phyloP scores from a whole-genome alignment of 2,113 vertebrate species.

The Lycocorax pyrrhopterus region DNA sequence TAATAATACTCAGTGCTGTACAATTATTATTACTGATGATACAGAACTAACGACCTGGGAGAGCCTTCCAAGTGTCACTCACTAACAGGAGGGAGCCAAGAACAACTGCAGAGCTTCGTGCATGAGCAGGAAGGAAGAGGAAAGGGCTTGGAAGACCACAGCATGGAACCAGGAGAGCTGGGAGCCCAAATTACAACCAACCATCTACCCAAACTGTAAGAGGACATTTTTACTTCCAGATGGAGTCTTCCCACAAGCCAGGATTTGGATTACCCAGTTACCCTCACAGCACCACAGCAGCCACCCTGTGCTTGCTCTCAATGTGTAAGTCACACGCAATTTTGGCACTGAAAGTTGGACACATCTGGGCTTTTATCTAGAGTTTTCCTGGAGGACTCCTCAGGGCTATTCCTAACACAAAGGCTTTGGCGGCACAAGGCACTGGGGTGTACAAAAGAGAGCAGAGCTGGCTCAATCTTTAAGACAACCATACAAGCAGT shows the following conservation, averaged over 20 bases:
- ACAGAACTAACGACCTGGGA: background rate
- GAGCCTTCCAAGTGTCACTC: background rate
- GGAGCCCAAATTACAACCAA: background rate
- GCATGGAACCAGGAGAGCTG: background rate
- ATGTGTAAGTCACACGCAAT: rapidly evolving
- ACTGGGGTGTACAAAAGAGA: background rate
- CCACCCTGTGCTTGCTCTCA: background rate
- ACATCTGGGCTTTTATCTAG: background rate
- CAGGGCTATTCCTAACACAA: background rate
- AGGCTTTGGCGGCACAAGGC: background rate
- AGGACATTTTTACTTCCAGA: background rate
- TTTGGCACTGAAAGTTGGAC: background rate
- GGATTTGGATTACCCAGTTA: background rate
- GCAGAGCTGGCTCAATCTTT: background rate
- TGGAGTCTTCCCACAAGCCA: background rate
- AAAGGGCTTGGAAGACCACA: background rate
- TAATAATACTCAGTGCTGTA: background rate
- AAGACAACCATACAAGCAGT: background rate
- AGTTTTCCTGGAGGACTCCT: background rate
- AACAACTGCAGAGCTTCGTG: background rate
- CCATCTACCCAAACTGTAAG: background rate
- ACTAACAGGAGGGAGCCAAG: background rate
- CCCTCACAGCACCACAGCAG: background rate
- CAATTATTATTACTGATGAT: background rate
- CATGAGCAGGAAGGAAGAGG: background rate